Base-by-base conservation (phyloP, 1,140 invertebrate species). In the Doryteuthis pealeii region DNA sequence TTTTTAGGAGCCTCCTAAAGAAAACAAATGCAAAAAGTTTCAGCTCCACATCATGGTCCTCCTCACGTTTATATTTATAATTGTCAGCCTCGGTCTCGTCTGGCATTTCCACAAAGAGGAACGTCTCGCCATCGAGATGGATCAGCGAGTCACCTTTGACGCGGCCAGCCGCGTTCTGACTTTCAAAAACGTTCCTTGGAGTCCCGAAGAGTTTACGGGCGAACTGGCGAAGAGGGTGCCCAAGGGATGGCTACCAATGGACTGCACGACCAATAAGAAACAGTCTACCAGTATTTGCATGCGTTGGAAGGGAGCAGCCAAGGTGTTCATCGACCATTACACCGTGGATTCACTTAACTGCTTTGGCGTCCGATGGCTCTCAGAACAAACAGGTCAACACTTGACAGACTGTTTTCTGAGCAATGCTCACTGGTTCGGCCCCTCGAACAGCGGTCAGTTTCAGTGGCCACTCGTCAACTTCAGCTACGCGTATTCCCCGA, bases 331-430 rank as follows among this genome's bases (percentile, higher is more conserved):
- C 30, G 72, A 69, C 14, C 28, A 70, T 67, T 49, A 72, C 5
- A 18, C 31, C 15, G 70, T 74, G 26, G 67, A 49, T 10, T 68
- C 78, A 0, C 77, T 77, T 6, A 70, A 83, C 15, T 85, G 84
- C 73, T 85, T 84, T 68, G 83, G 82, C 58, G 79, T 85, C 22
- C 81, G 82, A 0, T 85, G 84, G 84, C 76, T 81, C 62, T 71
- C 74, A 12, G 73, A 80, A 1, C 73, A 73, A 2, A 71, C 72
- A 22, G 78, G 79, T 40, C 33, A 78, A 14, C 75, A 74, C 43
- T 81, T 82, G 0, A 73, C 76, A 45, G 86, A 87, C 72, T 87
- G 86, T 71, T 84, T 83, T 71, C 65, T 86, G 8, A 81, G 81
- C 15, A 26, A 45, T 10, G 78, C 72, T 0, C 58, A 73, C 5